A percentile compares a stretch with the other conserved stretches of the same genome.
phyloP scores from a whole-genome alignment of 2,113 vertebrate genomes.

The Tursiops truncatus region DNA sequence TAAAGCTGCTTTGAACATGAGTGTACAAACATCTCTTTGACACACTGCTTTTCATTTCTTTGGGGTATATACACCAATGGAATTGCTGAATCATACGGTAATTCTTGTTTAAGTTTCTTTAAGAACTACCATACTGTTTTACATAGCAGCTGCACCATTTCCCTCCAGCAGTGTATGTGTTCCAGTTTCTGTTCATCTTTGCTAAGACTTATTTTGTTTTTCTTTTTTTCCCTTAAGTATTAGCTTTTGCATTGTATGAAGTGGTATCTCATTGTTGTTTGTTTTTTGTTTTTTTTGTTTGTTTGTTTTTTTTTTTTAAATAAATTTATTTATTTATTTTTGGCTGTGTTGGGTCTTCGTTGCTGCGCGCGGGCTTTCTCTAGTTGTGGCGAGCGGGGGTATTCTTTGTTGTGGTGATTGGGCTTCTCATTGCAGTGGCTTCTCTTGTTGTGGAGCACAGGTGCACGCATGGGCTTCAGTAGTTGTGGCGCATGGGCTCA shows the following conservation, averaged over 20 bases:
- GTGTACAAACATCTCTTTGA: not conserved
- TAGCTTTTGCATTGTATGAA: not conserved
- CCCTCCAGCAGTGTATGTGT: not conserved
- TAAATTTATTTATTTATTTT: too few relatives aligned
- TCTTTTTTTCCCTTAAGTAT: not conserved
- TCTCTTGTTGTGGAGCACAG: too few relatives aligned
- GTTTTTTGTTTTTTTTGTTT: not conserved
- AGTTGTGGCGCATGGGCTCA: too few relatives aligned
- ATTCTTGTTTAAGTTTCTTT: conserved; percentile 1
- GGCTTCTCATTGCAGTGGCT: too few relatives aligned
- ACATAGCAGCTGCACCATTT: not conserved
- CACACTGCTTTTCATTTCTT: not conserved
- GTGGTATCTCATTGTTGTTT: not conserved
- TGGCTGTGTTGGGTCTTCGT: too few relatives aligned
- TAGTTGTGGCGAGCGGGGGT: too few relatives aligned
- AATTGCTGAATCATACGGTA: not conserved
- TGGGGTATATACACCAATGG: not conserved
- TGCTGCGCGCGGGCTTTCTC: too few relatives aligned
- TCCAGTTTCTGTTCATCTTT: not conserved
- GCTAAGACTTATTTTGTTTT: not conserved
- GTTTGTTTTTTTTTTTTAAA: too few relatives aligned
- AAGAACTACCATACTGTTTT: not conserved
- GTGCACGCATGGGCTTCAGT: too few relatives aligned
- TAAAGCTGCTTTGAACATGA: not conserved
- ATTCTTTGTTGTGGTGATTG: too few relatives aligned